phyloP scores from a whole-genome alignment of 2,797 vertebrate genomes.

The Halcyon leucocephala region DNA sequence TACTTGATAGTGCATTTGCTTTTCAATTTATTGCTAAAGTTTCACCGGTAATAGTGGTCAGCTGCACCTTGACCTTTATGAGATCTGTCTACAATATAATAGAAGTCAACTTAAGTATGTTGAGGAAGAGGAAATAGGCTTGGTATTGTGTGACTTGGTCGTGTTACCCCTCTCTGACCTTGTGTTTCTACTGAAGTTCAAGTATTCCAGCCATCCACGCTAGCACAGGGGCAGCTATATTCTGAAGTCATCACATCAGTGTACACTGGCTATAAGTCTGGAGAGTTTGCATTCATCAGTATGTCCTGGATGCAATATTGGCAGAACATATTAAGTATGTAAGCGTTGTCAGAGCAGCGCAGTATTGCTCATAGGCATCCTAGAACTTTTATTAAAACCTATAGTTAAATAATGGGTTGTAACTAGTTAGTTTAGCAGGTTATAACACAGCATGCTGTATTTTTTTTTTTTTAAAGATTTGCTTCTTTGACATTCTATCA shows the following conservation, averaged over 20 bases:
- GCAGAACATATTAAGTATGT: neutral
- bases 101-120: neutral
- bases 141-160: neutral
- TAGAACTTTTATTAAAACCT: neutral
- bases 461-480: neutral
- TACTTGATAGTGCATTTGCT: neutral
- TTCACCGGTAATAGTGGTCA: neutral
- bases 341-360: neutral
- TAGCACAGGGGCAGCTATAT: neutral
- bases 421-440: neutral
- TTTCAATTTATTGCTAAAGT: neutral
- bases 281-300: neutral
- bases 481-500: neutral
- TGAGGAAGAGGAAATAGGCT: neutral
- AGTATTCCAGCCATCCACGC: neutral
- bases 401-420: neutral
- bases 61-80: neutral
- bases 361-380: neutral
- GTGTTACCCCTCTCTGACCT: neutral
- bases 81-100: neutral
- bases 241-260: neutral
- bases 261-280: neutral
- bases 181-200: neutral
- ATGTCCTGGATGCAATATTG: neutral
- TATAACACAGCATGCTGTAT: neutral